Evolutionary conservation across 2,797 vertebrate species (phyloP), one percentile per base, ranked within the genome.

Genomic region (Pogonophryne albipinna): DNA sequence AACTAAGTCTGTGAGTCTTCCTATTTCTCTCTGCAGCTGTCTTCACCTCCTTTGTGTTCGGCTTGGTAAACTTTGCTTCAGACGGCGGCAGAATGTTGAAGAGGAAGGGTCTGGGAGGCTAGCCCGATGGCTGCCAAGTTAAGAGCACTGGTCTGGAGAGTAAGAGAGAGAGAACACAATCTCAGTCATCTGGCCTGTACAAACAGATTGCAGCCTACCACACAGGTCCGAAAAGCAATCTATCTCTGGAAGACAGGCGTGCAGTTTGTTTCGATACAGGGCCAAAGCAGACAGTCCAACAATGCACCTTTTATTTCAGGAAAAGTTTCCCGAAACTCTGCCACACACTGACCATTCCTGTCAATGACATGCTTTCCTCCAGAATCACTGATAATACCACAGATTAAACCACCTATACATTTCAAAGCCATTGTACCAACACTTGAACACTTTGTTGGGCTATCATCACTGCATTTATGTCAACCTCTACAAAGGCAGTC

Each of bases 301-400:
- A 94, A 94, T 91, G 85, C 67, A 57, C 73, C 87, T 90, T 94
- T 92, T 92, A 92, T 93, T 93, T 89, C 77, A 64, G 72, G 85
- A 84, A 87, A 82, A 60, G 59, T 84, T 89, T 87, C 87, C 88
- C 59, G 27, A 85, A 91, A 91, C 51, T 61, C 73, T 64, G 47
- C 41, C 66, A 76, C 75, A 69, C 80, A 65, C 86, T 80, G 63
- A 88, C 91, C 86, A 87, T 85, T 90, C 76, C 79, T 50, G 31
- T 64, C 78, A 78, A 64, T 74, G 76, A 75, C 80, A 71, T n/a
- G 47, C 57, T 79, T 86, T 63, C 85, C 79, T 61, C 56, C 34
- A 57, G 75, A 82, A 74, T 83, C 72, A 66, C 74, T 68, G 74
- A 89, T 83, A 83, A 86, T 76, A 42, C 68, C 10, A 20, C 67